Evolutionary conservation across 1,140 invertebrate species (phyloP), one percentile per base, ranked within the genome.

Genomic region (Drosophila suzukii): DNA sequence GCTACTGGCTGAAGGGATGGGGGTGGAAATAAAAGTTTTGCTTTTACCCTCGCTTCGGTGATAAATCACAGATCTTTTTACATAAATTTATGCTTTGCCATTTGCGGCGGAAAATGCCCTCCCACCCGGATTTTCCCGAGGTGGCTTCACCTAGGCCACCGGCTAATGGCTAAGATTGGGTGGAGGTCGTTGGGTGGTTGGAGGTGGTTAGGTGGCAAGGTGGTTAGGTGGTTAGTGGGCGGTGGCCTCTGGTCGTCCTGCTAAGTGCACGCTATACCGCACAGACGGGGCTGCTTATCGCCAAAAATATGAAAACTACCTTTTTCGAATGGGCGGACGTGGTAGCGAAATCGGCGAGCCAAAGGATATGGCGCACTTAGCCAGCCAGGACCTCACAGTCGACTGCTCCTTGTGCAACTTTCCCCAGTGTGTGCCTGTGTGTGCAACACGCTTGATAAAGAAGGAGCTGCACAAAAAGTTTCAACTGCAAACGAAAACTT

Each of bases 31-130:
- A 89, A 88, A 88, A 88, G 84, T 88, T 88, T 88, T 78, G 60
- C 65, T 65, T 75, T 50, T 50, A 62, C 68, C 63, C 81, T 27
- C 63, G 59, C 43, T 17, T 46, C 34, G 41, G 75, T 67, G 79
- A 89, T 88, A 88, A 88, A 88, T 88, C 84, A 88, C 85, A 88
- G 84, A 84, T 88, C 84, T 88, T 88, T 85, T 88, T 88, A 88
- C 84, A 89, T 88, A 88, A 88, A 88, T 88, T 88, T 88, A 89
- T 88, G 84, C 84, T 88, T 88, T 84, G 68, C 84, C 84, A 88
- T 89, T 88, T 84, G 79, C 82, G 75, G 75, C 61, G 77, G 70
- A 57, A 66, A 78, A 68, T 58, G 51, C 78, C 60, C 58, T 34
- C 49, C 30, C 3, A 24, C n/a, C 44, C 13, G 27, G 17, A 24